A percentile compares a stretch with the other conserved stretches of the same genome.
phyloP scores from a whole-genome alignment of 2,888 invertebrate species.

The Ennomos erosarius region DNA sequence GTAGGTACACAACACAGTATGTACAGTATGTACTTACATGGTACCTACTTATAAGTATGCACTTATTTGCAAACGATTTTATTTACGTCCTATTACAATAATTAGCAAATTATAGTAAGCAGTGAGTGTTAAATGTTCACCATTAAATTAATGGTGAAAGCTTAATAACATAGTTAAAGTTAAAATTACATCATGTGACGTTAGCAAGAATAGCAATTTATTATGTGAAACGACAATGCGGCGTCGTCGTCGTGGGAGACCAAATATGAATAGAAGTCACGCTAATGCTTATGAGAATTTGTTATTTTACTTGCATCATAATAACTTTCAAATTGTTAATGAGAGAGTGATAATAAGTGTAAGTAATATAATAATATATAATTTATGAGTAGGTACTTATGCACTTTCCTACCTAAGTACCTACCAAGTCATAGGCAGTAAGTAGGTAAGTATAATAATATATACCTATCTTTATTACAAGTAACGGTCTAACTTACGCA shows the following conservation, averaged over 20 bases:
- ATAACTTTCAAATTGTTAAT: conserved; percentile 61
- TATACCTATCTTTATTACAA: too few species aligned
- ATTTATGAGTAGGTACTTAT: too few species aligned
- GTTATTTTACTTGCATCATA: conserved; percentile 62
- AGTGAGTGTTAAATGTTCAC: conserved; percentile 11
- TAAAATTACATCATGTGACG: conserved; percentile 56
- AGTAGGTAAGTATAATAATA: too few species aligned
- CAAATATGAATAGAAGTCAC: conserved; percentile 68
- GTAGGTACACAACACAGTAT: too few species aligned
- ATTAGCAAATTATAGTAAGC: background rate
- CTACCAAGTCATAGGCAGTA: too few species aligned
- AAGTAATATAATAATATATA: too few species aligned
- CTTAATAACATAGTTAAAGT: conserved; percentile 48
- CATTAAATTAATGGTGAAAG: conserved; percentile 48
- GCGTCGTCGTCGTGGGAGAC: conserved; percentile 81
- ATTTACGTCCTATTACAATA: background rate
- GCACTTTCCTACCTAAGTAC: too few species aligned
- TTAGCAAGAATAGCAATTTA: conserved; percentile 59
- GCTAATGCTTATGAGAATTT: conserved; percentile 63
- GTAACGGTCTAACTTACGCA: too few species aligned
- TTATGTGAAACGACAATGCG: conserved; percentile 64
- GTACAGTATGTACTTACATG: too few species aligned
- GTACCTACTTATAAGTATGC: too few species aligned
- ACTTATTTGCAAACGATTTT: too few species aligned
- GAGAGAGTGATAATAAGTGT: conserved; percentile 11